These are phyloP conservation scores for Arnoldichthys spilopterus DNA, from an alignment of 2,797 vertebrate genomes.

Conservation along the genomic window DNA sequence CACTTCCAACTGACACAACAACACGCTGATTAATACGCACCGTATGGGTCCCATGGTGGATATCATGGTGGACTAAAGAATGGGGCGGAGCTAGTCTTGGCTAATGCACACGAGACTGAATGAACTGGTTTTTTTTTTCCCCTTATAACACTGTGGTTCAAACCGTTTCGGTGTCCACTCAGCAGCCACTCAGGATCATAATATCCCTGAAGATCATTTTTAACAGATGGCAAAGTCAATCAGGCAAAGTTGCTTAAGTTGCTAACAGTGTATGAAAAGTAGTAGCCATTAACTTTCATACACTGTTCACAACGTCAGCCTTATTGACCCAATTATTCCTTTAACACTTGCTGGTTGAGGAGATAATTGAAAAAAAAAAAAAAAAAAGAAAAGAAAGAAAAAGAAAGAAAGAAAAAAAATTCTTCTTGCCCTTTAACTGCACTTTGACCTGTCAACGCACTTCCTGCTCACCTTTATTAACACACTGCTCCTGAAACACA, in stretches of 20 bases:
- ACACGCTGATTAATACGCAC: conserved; percentile 3
- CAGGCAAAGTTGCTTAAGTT: not conserved
- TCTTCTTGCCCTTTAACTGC: not conserved
- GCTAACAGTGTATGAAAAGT: not conserved
- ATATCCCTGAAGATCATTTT: not conserved
- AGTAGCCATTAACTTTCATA: not conserved
- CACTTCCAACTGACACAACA: not conserved
- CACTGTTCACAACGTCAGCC: not conserved
- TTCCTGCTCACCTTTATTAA: not conserved
- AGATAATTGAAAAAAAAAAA: not conserved
- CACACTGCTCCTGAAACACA: not conserved
- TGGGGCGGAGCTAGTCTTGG: not conserved
- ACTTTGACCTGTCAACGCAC: not conserved
- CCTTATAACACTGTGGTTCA: not conserved
- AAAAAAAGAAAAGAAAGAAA: not conserved
- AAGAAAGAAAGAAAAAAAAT: not conserved
- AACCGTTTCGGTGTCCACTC: not conserved
- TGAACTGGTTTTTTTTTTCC: not conserved
- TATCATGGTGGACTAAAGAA: not conserved
- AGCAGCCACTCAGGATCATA: conserved; percentile 18
- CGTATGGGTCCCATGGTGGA: not conserved
- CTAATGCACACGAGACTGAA: not conserved
- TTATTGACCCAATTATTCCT: not conserved
- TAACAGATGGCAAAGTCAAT: not conserved
- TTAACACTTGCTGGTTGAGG: conserved; percentile 12